phyloP scores from a whole-genome alignment of 2,797 vertebrate species.

The Anguilla pacifica region DNA sequence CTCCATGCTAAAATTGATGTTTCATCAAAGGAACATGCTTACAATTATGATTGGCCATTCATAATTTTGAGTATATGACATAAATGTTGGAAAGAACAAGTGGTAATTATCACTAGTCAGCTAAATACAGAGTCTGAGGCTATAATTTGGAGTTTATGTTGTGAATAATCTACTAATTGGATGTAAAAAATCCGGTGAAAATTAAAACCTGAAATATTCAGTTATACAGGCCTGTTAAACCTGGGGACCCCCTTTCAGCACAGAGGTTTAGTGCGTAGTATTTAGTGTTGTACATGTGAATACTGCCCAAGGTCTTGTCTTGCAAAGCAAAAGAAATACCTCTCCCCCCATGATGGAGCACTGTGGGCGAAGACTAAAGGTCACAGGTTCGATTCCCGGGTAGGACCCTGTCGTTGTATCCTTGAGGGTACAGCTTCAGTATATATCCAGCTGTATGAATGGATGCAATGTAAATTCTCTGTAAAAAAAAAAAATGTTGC shows the following conservation, averaged over 20 bases:
- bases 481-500: too few species aligned
- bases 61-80: neutral
- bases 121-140: neutral
- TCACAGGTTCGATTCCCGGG: too few species aligned
- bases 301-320: neutral
- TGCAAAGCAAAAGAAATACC: constrained; percentile 20
- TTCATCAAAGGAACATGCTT: neutral
- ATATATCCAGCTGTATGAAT: too few species aligned
- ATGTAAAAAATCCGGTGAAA: neutral
- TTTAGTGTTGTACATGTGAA: neutral
- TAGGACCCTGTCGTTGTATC: neutral
- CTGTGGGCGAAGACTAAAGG: neutral
- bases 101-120: neutral
- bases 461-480: too few species aligned
- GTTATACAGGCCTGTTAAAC: neutral
- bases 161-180: neutral
- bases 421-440: neutral
- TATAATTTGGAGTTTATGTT: neutral
- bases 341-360: neutral
- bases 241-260: neutral
- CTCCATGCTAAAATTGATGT: too few species aligned
- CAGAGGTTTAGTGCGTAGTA: neutral
- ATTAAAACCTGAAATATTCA: neutral
- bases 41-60: neutral
- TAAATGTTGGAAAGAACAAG: too few species aligned